phyloP scores from a whole-genome alignment of 2,797 vertebrate species.

The Naso thynnoides region DNA sequence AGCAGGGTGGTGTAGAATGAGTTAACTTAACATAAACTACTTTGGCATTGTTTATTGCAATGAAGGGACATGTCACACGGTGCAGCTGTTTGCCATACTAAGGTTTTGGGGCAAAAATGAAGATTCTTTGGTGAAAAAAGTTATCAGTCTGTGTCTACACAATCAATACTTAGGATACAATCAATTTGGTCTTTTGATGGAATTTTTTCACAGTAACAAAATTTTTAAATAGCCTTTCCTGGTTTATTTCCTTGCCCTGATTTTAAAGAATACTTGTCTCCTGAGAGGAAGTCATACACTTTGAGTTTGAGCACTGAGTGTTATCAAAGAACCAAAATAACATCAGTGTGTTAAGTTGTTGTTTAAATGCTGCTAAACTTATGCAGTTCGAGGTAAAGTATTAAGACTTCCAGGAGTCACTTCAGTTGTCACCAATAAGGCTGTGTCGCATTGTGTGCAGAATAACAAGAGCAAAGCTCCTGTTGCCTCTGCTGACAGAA shows the following conservation, averaged over 20 bases:
- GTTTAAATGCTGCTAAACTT: conserved; percentile 33
- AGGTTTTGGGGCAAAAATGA: neutral
- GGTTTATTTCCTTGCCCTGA: neutral
- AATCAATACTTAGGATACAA: neutral
- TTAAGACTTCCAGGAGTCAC: conserved; percentile 36
- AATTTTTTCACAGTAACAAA: neutral
- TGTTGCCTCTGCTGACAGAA: conserved; percentile 53
- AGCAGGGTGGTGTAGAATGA: neutral
- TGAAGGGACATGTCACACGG: neutral
- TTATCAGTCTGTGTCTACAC: neutral
- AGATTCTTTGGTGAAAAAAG: neutral
- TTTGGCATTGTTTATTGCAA: neutral
- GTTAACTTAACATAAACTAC: conserved; percentile 9
- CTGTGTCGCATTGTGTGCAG: conserved; percentile 37
- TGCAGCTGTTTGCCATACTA: neutral
- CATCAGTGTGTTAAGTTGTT: neutral
- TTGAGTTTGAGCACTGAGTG: neutral
- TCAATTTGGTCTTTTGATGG: neutral
- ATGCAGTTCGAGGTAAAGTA: conserved; percentile 16
- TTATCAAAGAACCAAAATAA: neutral
- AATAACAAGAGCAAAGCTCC: conserved; percentile 48
- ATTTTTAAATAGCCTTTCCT: neutral
- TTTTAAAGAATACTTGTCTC: conserved; percentile 1
- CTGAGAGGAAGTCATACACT: neutral
- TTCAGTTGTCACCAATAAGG: conserved; percentile 43